phyloP scores from a whole-genome alignment of 2,113 vertebrate species.

The Mola mola region DNA sequence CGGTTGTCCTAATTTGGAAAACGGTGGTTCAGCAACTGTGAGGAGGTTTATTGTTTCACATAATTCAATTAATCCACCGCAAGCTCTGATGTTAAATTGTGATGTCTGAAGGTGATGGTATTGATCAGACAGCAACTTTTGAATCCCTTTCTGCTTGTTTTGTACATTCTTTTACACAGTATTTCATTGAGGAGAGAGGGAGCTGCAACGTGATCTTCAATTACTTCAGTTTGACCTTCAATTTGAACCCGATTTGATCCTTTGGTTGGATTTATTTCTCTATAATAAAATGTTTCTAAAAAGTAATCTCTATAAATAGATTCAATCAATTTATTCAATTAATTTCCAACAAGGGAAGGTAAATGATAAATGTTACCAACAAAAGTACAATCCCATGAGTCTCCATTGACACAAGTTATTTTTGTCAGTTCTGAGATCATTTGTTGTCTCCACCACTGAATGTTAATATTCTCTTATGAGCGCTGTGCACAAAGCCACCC shows the following conservation, averaged over 20 bases:
- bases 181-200: no score
- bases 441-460: slow-evolving; percentile 17
- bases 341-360: no score
- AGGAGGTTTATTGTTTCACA: background rate
- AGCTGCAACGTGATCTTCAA: slow-evolving; percentile 1
- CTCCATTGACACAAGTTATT: background rate
- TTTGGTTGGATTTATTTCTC: no score
- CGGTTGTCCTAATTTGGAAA: background rate
- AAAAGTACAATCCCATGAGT: background rate
- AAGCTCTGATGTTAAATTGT: background rate
- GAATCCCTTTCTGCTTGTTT: no score
- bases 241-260: no score
- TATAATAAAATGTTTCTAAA: no score
- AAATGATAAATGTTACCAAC: no score
- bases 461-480: slow-evolving; percentile 26
- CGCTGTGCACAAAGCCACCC: slow-evolving; percentile 9
- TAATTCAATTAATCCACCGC: background rate
- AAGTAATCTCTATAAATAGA: no score
- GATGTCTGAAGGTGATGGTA: background rate
- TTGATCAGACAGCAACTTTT: background rate
- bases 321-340: no score
- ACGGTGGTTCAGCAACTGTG: background rate
- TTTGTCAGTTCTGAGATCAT: slow-evolving; percentile 12
- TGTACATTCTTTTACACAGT: no score
- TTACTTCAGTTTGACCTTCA: slow-evolving; percentile 2